phyloP scores from a whole-genome alignment of 2,113 vertebrate species.

The Poecile atricapillus region DNA sequence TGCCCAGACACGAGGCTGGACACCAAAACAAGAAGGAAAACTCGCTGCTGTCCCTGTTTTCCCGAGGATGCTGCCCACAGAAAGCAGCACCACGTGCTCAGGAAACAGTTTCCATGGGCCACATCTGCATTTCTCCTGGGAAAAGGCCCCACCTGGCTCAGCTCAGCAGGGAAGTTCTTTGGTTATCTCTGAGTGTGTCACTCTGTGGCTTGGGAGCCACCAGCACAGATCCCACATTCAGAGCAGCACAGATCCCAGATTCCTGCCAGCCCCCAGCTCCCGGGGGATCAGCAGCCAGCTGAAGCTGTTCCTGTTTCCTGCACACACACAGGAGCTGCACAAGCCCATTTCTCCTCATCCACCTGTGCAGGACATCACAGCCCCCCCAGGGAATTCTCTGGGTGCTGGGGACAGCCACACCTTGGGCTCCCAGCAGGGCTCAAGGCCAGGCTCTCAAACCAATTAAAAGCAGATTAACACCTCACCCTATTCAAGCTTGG shows the following conservation, averaged over 20 bases:
- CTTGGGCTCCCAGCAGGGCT: neutral
- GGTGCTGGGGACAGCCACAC: neutral
- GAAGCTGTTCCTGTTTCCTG: neutral
- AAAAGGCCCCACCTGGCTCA: neutral
- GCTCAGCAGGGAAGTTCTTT: constrained; percentile 63
- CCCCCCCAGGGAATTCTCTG: neutral
- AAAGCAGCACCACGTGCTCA: neutral
- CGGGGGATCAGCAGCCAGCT: neutral
- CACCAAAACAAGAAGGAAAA: neutral
- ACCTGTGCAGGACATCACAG: neutral
- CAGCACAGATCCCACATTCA: neutral
- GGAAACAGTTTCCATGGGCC: neutral
- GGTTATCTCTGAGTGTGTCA: constrained; percentile 55
- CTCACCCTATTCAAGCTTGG: neutral
- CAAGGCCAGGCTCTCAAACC: neutral
- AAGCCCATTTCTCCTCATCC: neutral
- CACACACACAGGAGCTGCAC: neutral
- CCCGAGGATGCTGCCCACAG: neutral
- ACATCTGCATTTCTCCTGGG: neutral
- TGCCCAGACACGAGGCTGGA: neutral
- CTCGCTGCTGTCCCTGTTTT: neutral
- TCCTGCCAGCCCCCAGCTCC: neutral
- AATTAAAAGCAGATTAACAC: constrained; percentile 19
- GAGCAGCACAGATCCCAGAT: neutral
- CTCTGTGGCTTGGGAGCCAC: neutral